These are phyloP conservation scores for Teleogryllus oceanicus DNA, from an alignment of 2,888 invertebrate genomes.

Conservation along the genomic window DNA sequence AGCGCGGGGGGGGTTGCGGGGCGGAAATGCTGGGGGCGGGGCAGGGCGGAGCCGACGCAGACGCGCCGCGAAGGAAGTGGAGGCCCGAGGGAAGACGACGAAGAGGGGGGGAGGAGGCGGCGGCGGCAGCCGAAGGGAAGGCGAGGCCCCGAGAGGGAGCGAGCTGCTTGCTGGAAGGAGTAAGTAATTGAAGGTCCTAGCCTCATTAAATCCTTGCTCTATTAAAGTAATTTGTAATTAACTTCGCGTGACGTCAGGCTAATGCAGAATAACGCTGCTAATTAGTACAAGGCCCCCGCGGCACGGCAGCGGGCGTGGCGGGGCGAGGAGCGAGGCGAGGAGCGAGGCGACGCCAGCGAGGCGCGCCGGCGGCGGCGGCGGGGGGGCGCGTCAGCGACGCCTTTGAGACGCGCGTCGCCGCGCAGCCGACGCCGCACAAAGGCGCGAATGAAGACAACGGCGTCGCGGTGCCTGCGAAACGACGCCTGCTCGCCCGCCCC, in stretches of 20 bases:
- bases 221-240: constrained; percentile 46
- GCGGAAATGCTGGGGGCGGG: constrained; percentile 18
- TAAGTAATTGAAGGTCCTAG: constrained; percentile 40
- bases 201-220: constrained; percentile 45
- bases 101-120: constrained; percentile 21
- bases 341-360: not conserved
- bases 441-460: constrained; percentile 2
- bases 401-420: constrained; percentile 7
- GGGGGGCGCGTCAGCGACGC: not conserved
- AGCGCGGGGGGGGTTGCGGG: not conserved
- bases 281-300: constrained; percentile 35
- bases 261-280: constrained; percentile 39
- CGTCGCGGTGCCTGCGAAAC: not conserved
- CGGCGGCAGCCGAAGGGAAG: constrained; percentile 24
- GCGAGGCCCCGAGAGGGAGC: constrained; percentile 30
- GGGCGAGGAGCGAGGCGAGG: not conserved
- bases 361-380: not conserved
- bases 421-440: not conserved
- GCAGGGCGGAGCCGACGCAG: constrained; percentile 26
- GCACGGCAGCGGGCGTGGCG: constrained; percentile 23
- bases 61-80: constrained; percentile 27
- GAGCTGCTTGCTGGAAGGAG: constrained; percentile 33
- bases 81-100: constrained; percentile 30
- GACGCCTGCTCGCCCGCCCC: not conserved
- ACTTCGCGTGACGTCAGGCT: constrained; percentile 41